phyloP scores from a whole-genome alignment of 92 coral and sea anemone genomes.

The Ricordea florida region DNA sequence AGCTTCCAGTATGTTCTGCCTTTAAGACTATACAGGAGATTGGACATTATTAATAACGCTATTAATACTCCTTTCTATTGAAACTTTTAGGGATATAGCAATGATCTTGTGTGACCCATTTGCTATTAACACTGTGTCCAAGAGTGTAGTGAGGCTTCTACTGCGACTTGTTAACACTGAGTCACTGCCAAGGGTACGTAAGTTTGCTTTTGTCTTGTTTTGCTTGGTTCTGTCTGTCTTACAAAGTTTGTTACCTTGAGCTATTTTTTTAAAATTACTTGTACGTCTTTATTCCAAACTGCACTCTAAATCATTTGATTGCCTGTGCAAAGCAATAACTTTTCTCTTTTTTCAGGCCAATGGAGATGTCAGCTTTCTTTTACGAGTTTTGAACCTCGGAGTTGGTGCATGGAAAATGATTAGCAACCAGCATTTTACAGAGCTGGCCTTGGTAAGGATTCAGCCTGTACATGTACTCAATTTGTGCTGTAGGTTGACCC shows the following conservation, averaged over 20 bases:
- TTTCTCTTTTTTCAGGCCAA: constrained; percentile 62
- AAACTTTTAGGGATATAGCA: constrained; percentile 84
- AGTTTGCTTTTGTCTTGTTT: neutral
- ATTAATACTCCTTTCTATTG: neutral
- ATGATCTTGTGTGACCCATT: constrained; percentile 99
- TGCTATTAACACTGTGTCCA: constrained; percentile 91
- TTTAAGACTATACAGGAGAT: neutral
- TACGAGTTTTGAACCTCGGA: constrained; percentile 88
- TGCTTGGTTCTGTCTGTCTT: neutral
- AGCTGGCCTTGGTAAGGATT: constrained; percentile 86
- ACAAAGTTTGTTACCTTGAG: neutral
- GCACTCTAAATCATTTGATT: neutral
- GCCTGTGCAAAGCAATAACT: neutral
- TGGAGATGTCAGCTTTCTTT: constrained; percentile 76
- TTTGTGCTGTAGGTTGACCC: neutral
- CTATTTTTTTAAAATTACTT: neutral
- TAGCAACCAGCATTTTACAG: constrained; percentile 89
- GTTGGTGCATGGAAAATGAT: constrained; percentile 99
- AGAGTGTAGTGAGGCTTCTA: constrained; percentile 87
- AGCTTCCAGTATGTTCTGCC: too few relatives aligned
- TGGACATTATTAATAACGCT: too few relatives aligned
- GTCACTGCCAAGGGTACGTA: constrained; percentile 85
- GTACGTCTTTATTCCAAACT: neutral
- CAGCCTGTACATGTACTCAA: too few relatives aligned
- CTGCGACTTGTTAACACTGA: constrained; percentile 85